Evolutionary conservation across 2,797 vertebrate species (phyloP).

Genomic region (Eidolon dupreanum): DNA sequence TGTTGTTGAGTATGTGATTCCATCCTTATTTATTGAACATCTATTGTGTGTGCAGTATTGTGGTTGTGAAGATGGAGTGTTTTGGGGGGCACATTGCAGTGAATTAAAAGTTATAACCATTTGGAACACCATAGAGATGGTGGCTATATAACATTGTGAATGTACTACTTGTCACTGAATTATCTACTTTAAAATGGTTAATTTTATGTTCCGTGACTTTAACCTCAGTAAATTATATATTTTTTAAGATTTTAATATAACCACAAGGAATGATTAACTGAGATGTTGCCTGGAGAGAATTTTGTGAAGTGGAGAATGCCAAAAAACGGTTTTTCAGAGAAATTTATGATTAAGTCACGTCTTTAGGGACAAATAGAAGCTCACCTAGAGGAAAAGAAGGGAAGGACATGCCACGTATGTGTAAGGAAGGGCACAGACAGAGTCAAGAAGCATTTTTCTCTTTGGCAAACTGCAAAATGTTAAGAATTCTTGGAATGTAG

Average conservation of each 20-base stretch:
- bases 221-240: background rate
- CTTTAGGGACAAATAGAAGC: slow-evolving; percentile 14
- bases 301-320: background rate
- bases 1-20: background rate
- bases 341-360: background rate
- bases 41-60: background rate
- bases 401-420: background rate
- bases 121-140: background rate
- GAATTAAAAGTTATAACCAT: slow-evolving; percentile 16
- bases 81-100: background rate
- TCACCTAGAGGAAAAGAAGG: background rate
- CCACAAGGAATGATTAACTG: background rate
- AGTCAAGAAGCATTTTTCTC: background rate
- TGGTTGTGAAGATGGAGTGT: background rate
- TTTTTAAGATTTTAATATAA: background rate
- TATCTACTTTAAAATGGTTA: background rate
- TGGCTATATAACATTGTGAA: background rate
- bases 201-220: slow-evolving; percentile 35
- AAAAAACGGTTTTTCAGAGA: background rate
- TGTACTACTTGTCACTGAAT: background rate
- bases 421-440: background rate
- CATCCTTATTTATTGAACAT: background rate
- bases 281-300: background rate
- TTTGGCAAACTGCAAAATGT: background rate
- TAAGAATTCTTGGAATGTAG: background rate